Conservation (phyloP, 1,140 invertebrate genomes). For the Tetragnatha versicolor region DNA sequence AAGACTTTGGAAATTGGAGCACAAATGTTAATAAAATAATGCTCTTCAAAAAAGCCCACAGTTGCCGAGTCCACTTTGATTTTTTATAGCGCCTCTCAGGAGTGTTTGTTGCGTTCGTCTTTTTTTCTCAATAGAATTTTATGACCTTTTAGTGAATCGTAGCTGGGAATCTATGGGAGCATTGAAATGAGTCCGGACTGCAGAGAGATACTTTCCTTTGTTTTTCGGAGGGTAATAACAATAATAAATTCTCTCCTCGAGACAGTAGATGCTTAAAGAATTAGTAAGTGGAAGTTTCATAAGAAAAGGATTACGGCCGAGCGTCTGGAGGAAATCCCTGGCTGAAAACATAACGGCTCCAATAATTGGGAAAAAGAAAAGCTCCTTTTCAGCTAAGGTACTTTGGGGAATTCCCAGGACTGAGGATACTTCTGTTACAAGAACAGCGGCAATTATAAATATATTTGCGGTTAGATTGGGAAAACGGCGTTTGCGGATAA, state of each 20-base stretch:
- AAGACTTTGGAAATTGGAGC: conserved; percentile 31
- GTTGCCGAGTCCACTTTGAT: too few species aligned
- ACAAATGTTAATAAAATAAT: conserved; percentile 42
- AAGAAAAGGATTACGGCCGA: neutral
- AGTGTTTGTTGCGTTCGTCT: neutral
- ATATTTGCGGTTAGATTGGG: too few species aligned
- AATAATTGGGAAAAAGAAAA: neutral
- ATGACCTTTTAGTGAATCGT: conserved; percentile 19
- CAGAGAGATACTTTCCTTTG: neutral
- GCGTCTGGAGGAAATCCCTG: neutral
- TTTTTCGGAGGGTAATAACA: neutral
- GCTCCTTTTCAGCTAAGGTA: neutral
- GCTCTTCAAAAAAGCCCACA: conserved; percentile 20
- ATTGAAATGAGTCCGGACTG: conserved; percentile 2
- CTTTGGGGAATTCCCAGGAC: neutral
- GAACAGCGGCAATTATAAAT: neutral
- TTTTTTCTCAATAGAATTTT: conserved; percentile 28
- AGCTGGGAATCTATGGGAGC: neutral
- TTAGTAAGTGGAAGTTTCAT: neutral
- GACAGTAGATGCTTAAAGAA: neutral
- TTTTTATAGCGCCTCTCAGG: too few species aligned
- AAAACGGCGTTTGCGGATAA: too few species aligned
- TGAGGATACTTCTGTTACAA: neutral
- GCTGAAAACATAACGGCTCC: neutral
- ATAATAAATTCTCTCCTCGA: too few species aligned